phyloP scores from a whole-genome alignment of 2,888 invertebrate genomes.

The Tachystola acroxantha region DNA sequence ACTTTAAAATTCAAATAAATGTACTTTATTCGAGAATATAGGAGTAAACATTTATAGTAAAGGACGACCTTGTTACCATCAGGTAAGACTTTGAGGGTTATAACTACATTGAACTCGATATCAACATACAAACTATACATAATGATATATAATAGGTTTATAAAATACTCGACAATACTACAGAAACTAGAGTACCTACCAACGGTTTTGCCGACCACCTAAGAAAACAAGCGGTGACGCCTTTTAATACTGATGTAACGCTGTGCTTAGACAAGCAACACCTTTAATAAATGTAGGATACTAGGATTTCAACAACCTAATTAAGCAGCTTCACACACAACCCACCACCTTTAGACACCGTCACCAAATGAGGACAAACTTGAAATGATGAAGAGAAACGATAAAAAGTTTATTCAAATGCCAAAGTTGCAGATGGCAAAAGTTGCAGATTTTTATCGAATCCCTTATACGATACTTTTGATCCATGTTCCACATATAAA shows the following conservation, averaged over 20 bases:
- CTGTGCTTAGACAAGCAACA: conserved; percentile 7
- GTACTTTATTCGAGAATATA: no score
- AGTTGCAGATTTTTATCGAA: background rate
- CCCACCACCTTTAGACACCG: background rate
- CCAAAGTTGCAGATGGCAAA: no score
- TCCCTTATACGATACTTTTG: background rate
- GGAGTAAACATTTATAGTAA: no score
- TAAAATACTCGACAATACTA: no score
- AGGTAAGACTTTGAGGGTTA: no score
- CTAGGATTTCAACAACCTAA: background rate
- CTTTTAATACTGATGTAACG: background rate
- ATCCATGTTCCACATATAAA: conserved; percentile 27
- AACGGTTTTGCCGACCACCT: background rate
- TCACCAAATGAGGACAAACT: background rate
- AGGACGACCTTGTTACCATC: no score
- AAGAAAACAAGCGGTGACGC: conserved; percentile 2
- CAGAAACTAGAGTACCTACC: no score
- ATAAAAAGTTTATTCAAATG: background rate
- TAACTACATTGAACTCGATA: no score
- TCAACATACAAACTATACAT: no score
- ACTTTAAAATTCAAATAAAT: no score
- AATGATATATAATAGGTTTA: no score
- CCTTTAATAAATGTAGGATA: background rate
- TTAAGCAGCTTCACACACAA: background rate
- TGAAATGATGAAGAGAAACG: background rate